phyloP scores from a whole-genome alignment of 2,113 vertebrate genomes.

The Chitala chitala region DNA sequence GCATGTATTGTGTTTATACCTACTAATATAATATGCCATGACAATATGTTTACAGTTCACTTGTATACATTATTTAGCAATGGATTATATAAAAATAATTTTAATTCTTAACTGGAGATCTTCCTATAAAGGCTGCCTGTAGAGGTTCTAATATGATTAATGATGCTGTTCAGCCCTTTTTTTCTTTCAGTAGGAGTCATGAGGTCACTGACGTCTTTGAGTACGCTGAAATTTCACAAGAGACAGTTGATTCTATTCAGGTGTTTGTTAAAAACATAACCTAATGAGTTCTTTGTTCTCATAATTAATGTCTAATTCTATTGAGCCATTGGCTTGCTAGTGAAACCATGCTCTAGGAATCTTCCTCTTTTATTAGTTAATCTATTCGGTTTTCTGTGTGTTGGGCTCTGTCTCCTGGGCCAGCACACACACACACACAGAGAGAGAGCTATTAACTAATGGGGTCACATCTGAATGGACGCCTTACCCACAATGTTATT shows the following conservation, averaged over 20 bases:
- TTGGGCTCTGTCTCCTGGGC: no score
- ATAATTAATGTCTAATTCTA: constrained; percentile 7
- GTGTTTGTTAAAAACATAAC: constrained; percentile 13
- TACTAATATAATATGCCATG: no score
- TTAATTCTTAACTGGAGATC: no score
- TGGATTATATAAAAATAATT: no score
- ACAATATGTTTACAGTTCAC: no score
- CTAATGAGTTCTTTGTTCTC: constrained; percentile 13
- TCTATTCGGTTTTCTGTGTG: background rate
- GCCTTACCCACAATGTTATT: background rate
- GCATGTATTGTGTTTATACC: no score
- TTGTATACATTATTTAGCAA: no score
- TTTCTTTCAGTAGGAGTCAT: background rate
- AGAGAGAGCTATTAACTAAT: background rate
- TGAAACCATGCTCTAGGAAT: background rate
- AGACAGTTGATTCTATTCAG: background rate
- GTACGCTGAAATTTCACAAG: background rate
- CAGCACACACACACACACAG: background rate
- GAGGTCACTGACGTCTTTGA: background rate
- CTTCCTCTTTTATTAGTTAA: background rate
- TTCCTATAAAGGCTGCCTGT: background rate
- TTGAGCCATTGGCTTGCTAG: background rate
- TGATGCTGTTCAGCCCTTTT: background rate
- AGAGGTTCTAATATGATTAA: background rate
- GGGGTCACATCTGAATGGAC: background rate